Evolutionary conservation across 2,797 vertebrate genomes (phyloP), one percentile per base, ranked within the genome.

Genomic region (Gambusia yucatana): DNA sequence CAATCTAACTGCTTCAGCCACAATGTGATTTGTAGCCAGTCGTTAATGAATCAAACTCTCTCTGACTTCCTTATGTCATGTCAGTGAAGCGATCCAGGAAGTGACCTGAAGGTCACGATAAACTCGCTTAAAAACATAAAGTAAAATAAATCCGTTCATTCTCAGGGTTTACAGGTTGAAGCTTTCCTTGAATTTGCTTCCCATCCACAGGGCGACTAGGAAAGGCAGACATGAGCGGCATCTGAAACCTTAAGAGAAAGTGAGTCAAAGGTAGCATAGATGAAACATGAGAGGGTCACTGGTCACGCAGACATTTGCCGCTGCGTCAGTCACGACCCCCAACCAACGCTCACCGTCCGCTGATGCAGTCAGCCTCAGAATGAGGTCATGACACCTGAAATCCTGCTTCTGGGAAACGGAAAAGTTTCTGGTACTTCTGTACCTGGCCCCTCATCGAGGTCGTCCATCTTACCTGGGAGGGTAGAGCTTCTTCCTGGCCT

Each of bases 381-480:
- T 13, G 43, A 47, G 7, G 46, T 28, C n/a, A 6, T 9, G 25
- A 39, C 13, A 0, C 1, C 1, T 36, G 36, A 25, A 2, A 3
- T 67, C 63, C 5, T 25, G 3, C 36, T 25, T 5, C 33, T 11
- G 2, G 36, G 36, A 67, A 41, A 67, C 22, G 9, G 20, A 5
- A 67, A 41, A 1, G 9, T 41, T 75, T 61, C 47, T n/a, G n/a
- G 20, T 52, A 47, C 43, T 73, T 52, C 52, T 77, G 36, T 65
- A 82, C n/a, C 9, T 36, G 44, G 59, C 33, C 14, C 28, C 57
- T 43, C 1, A 1, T n/a, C 50, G 14, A 48, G 3, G 72, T 36
- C 17, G 4, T 2, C 20, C 0, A 4, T 43, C 77, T 82, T 46
- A 97, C 97, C 97, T 98, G 30, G 97, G 93, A 2, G 98, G 97